Base-by-base conservation (phyloP, 2,888 invertebrate genomes). In the Latrodectus hesperus region DNA sequence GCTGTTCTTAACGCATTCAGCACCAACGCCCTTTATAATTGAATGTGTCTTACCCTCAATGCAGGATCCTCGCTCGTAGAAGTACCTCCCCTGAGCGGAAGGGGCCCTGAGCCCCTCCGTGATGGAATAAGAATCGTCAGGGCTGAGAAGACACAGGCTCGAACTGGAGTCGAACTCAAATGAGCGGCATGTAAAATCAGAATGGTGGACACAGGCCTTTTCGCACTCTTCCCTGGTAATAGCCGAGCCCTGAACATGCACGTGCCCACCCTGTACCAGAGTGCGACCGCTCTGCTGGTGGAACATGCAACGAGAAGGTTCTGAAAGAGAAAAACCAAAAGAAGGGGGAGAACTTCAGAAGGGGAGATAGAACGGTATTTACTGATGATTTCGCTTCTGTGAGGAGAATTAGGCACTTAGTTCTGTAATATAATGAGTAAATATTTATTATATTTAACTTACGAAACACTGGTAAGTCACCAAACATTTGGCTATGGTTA, bases 31-130 rank as follows among this genome's bases (percentile, higher is more conserved):
- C 38, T n/a, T 12, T 60, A 60, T 9, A 60, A 60, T 60, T 60
- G 4, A 60, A 60, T 60, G 6, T 16, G 38, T 52, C 88, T 89
- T 87, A 88, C 89, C 89, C 78, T 89, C 88, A 38, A 89, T 89
- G 52, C 89, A 89, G 71, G 89, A 89, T 83, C 86, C 89, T 67
- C 86, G 65, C 22, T 89, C 89, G 77, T 81, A 89, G 80, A 88
- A 81, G 67, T 83, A 85, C 12, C 84, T 38, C 22, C 88, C 89
- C 52, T 84, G 81, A 12, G 81, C 80, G 16, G n/a, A 70, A 5
- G 80, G 76, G 14, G 72, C 52, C 49, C 72, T 52, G 6, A 17
- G 67, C 10, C 79, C 78, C 14, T 85, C 85, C 1, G 78, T 52
- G n/a, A 87, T 67, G 64, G 89, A 89, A 55, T 89, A 78, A 65